A percentile compares a stretch with the other conserved stretches of the same genome.
These are phyloP conservation scores for Steinernema feltiae DNA, from an alignment of 1,140 invertebrate genomes.

Conservation along the genomic window DNA sequence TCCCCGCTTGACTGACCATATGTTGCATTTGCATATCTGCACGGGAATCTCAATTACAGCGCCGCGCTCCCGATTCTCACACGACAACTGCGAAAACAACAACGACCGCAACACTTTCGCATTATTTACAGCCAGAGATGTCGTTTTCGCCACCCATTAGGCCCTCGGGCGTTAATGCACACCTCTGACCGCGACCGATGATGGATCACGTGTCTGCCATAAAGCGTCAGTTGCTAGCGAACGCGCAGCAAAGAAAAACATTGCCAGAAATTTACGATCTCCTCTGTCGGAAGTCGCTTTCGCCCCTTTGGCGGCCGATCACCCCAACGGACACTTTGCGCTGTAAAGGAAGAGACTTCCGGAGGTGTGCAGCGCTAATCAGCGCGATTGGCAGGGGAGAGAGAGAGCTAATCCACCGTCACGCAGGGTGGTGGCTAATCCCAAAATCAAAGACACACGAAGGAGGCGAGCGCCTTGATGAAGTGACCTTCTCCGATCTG, in stretches of 20 bases:
- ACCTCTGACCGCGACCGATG: neutral
- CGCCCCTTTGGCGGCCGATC: neutral
- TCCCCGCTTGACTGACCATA: neutral
- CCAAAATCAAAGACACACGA: constrained; percentile 8
- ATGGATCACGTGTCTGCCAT: neutral
- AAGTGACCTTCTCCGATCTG: constrained; percentile 3
- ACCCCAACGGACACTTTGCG: neutral
- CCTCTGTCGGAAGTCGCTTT: constrained; percentile 2
- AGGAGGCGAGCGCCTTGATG: constrained; percentile 6
- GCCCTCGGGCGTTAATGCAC: neutral
- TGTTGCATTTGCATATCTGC: constrained; percentile 11
- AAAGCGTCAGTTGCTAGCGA: neutral
- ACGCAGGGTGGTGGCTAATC: constrained; percentile 14
- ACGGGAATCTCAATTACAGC: neutral
- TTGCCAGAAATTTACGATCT: neutral
- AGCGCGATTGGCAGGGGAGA: too few species aligned
- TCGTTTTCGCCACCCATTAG: neutral
- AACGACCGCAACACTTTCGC: neutral
- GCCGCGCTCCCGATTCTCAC: neutral
- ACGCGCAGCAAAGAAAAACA: neutral
- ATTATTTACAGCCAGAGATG: constrained; percentile 7
- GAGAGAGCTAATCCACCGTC: constrained; percentile 6
- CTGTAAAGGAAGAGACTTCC: neutral
- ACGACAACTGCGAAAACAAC: constrained; percentile 11
- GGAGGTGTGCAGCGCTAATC: too few species aligned